Conservation (phyloP, 2,113 vertebrate species). For the Chloropsis hardwickii region DNA sequence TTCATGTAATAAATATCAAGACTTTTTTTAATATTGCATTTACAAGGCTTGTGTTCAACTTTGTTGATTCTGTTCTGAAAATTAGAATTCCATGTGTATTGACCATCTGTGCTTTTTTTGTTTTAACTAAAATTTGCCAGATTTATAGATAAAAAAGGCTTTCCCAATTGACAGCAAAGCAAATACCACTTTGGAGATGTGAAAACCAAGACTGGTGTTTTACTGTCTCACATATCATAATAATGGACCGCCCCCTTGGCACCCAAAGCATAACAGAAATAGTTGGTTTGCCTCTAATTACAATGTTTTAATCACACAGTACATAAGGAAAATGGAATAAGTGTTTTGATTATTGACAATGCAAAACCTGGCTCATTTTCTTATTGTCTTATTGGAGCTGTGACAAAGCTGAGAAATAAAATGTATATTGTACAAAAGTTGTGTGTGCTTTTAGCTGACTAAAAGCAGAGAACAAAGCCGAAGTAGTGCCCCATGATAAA, state of each 20-base stretch:
- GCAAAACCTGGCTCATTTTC: background rate
- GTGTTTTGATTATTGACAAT: background rate
- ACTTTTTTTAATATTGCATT: background rate
- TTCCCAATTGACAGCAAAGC: background rate
- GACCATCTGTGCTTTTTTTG: background rate
- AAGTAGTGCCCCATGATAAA: background rate
- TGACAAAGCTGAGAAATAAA: background rate
- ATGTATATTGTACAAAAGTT: background rate
- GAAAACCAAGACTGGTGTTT: background rate
- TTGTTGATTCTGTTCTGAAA: background rate
- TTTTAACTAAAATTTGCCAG: background rate
- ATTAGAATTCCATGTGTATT: background rate
- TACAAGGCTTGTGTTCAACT: background rate
- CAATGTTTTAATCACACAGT: background rate
- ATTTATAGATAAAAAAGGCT: background rate
- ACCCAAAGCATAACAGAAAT: background rate
- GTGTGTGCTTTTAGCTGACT: background rate
- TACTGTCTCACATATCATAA: background rate
- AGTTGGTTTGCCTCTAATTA: background rate
- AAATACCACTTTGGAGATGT: background rate
- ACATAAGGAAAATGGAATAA: background rate
- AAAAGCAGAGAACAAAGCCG: background rate
- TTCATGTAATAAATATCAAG: background rate
- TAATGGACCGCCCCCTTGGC: background rate
- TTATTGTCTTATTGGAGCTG: background rate